phyloP scores from a whole-genome alignment of 2,888 invertebrate species.

The Neoascia interrupta region DNA sequence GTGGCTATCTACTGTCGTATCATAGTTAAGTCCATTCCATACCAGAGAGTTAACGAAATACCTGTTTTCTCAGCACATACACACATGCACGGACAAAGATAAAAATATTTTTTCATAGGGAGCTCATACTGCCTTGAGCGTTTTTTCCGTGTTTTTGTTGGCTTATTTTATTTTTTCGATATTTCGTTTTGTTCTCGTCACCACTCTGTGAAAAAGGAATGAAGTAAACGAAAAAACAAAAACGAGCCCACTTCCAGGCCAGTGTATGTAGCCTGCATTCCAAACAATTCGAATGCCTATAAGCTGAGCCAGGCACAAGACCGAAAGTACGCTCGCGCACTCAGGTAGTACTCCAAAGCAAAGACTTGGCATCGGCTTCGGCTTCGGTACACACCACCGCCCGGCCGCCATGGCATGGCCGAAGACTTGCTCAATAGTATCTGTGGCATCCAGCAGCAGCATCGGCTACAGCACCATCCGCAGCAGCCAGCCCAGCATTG shows the following conservation, averaged over 20 bases:
- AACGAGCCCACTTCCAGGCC: conserved; percentile 65
- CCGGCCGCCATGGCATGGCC: background rate
- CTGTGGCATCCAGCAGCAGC: conserved; percentile 54
- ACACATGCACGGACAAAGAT: conserved; percentile 17
- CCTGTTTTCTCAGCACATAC: conserved; percentile 57
- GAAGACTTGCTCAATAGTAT: conserved; percentile 62
- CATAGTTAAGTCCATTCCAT: conserved; percentile 38
- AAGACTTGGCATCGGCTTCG: too few relatives aligned
- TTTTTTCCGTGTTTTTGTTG: conserved; percentile 43
- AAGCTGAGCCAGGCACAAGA: conserved; percentile 24
- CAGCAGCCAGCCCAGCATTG: conserved; percentile 23
- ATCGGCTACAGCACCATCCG: conserved; percentile 16
- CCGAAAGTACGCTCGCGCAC: conserved; percentile 51
- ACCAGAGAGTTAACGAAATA: conserved; percentile 50
- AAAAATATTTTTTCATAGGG: conserved; percentile 63
- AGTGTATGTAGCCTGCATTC: conserved; percentile 65
- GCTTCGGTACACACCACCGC: background rate
- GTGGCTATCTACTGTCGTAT: conserved; percentile 45
- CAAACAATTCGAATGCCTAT: conserved; percentile 67
- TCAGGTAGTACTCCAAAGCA: conserved; percentile 52
- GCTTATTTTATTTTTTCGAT: conserved; percentile 38
- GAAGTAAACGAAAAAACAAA: conserved; percentile 12
- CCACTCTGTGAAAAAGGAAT: conserved; percentile 30
- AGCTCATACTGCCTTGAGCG: conserved; percentile 60
- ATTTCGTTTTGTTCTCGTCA: conserved; percentile 52